Percentiles rank a stretch among this genome's conserved stretches.
These are phyloP conservation scores for Rhyacichthys aspro DNA, from an alignment of 2,797 vertebrate genomes.

Conservation along the genomic window DNA sequence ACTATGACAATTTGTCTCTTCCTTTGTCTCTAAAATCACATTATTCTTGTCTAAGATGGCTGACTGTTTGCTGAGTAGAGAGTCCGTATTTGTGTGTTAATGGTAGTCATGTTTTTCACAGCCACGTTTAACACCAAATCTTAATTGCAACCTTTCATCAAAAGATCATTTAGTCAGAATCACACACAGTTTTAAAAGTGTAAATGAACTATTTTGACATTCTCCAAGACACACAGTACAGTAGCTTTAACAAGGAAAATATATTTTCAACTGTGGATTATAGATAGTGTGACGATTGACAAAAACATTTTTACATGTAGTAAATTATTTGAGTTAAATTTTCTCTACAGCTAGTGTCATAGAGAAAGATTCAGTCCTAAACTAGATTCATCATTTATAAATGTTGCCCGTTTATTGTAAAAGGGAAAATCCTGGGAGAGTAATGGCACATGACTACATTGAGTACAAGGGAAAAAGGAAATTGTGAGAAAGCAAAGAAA, in stretches of 20 bases:
- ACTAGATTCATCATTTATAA: background rate
- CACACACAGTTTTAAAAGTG: background rate
- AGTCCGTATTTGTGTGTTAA: background rate
- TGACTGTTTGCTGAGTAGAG: background rate
- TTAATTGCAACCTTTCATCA: background rate
- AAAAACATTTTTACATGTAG: too few relatives aligned
- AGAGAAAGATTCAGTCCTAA: background rate
- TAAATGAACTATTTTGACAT: too few relatives aligned
- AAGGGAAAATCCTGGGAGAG: background rate
- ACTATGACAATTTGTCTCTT: conserved; percentile 2
- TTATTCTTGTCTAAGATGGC: conserved; percentile 1
- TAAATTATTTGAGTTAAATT: too few relatives aligned
- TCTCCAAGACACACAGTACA: too few relatives aligned
- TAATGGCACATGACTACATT: conserved; percentile 2
- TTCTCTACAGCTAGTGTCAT: too few relatives aligned
- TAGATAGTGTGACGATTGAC: too few relatives aligned
- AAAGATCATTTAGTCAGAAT: background rate
- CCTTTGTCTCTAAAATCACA: conserved; percentile 11
- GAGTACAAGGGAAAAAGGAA: background rate
- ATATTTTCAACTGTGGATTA: too few relatives aligned
- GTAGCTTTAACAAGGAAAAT: too few relatives aligned
- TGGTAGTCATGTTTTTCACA: conserved; percentile 5
- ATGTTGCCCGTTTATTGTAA: background rate
- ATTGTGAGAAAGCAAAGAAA: conserved; percentile 8
- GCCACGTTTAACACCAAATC: background rate